These are phyloP conservation scores for Eucriotettix oculatus DNA, from an alignment of 2,888 invertebrate genomes.

Conservation along the genomic window DNA sequence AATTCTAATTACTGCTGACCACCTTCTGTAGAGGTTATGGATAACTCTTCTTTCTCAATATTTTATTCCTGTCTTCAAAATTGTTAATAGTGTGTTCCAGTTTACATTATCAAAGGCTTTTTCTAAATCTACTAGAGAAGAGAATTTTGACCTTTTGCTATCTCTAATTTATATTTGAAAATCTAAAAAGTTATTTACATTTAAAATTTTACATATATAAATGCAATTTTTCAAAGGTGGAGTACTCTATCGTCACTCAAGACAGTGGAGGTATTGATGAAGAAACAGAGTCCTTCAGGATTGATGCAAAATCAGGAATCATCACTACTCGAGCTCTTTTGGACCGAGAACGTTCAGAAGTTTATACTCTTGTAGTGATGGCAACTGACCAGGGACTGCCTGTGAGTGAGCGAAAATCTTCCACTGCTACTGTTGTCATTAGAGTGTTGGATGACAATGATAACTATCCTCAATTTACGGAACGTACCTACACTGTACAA, in stretches of 20 bases:
- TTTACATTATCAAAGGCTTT: too few species aligned
- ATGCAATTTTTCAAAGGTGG: constrained; percentile 32
- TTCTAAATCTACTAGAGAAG: too few species aligned
- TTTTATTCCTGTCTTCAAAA: too few species aligned
- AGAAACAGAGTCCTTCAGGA: constrained; percentile 51
- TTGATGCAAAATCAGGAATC: constrained; percentile 72
- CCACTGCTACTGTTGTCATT: constrained; percentile 69
- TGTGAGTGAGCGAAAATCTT: constrained; percentile 58
- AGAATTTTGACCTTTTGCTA: too few species aligned
- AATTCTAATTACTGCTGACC: too few species aligned
- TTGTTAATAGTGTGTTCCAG: too few species aligned
- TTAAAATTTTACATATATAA: too few species aligned
- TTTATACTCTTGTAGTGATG: constrained; percentile 68
- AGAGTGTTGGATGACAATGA: constrained; percentile 79
- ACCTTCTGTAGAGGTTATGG: too few species aligned
- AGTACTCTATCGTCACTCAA: constrained; percentile 59
- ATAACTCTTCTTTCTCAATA: too few species aligned
- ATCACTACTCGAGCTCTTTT: constrained; percentile 64
- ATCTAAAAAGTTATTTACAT: too few species aligned
- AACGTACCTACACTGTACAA: constrained; percentile 72
- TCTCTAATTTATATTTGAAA: too few species aligned
- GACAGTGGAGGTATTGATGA: constrained; percentile 40
- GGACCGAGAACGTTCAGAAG: constrained; percentile 75
- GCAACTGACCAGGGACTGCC: constrained; percentile 76
- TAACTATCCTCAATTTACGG: constrained; percentile 85